phyloP scores from a whole-genome alignment of 2,797 vertebrate genomes.

The Tarsius wallacei region DNA sequence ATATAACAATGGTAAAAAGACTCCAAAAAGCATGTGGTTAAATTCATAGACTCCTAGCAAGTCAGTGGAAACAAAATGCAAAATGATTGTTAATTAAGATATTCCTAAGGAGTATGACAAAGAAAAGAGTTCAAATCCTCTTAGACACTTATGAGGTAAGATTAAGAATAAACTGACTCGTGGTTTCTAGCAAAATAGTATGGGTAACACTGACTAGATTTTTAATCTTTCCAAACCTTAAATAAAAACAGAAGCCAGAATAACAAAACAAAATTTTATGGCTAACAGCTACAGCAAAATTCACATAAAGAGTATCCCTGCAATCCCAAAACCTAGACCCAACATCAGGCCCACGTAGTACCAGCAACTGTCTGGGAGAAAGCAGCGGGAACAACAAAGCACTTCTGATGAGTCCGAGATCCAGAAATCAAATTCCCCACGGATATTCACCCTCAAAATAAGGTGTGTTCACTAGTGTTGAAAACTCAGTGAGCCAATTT shows the following conservation, averaged over 20 bases:
- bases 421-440: constrained; percentile 10
- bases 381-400: constrained; percentile 4
- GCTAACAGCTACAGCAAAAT: constrained; percentile 33
- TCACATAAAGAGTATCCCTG: constrained; percentile 19
- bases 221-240: constrained; percentile 43
- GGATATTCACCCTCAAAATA: background rate
- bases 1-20: constrained; percentile 1
- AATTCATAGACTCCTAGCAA: background rate
- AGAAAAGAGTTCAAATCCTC: background rate
- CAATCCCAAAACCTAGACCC: background rate
- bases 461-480: background rate
- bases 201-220: background rate
- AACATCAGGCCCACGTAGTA: background rate
- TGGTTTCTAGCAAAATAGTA: constrained; percentile 10
- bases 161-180: constrained; percentile 38
- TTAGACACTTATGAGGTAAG: constrained; percentile 38
- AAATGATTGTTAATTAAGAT: constrained; percentile 47
- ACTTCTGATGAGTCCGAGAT: background rate
- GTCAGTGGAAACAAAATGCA: background rate
- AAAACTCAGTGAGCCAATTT: background rate
- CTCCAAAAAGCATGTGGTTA: constrained; percentile 12
- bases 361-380: background rate
- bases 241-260: constrained; percentile 58
- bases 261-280: constrained; percentile 65
- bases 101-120: background rate